phyloP scores from a whole-genome alignment of 1,140 invertebrate species.

The Lasioglossum albipes region DNA sequence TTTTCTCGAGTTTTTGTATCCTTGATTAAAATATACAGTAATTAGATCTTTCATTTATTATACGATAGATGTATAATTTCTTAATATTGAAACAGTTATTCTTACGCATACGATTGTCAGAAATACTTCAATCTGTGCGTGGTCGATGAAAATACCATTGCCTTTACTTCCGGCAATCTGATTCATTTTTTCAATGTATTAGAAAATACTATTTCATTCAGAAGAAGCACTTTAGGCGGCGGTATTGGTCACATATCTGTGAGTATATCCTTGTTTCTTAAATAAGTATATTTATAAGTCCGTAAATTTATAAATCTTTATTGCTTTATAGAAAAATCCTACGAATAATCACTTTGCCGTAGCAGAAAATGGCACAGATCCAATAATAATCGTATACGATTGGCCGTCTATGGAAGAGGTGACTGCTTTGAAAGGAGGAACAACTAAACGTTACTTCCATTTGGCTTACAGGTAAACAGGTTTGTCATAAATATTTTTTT shows the following conservation, averaged over 20 bases:
- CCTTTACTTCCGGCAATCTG: conserved; percentile 90
- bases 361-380: conserved; percentile 85
- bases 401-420: conserved; percentile 89
- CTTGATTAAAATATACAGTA: conserved; percentile 60
- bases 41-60: conserved; percentile 1
- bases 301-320: not conserved
- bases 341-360: conserved; percentile 87
- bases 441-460: conserved; percentile 85
- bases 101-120: conserved; percentile 92
- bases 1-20: conserved; percentile 76
- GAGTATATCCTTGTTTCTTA: conserved; percentile 57
- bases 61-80: conserved; percentile 22
- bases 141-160: conserved; percentile 85
- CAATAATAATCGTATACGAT: conserved; percentile 90
- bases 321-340: conserved; percentile 85
- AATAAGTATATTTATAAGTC: not conserved
- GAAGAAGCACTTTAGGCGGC: conserved; percentile 86
- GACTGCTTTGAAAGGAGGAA: conserved; percentile 87
- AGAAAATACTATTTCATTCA: conserved; percentile 84
- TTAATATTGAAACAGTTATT: conserved; percentile 82
- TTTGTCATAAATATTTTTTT: conserved; percentile 2
- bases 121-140: conserved; percentile 89
- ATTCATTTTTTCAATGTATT: conserved; percentile 88
- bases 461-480: conserved; percentile 87
- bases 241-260: conserved; percentile 91